phyloP scores from a whole-genome alignment of 2,888 invertebrate genomes.

The Oeneis ivallda region DNA sequence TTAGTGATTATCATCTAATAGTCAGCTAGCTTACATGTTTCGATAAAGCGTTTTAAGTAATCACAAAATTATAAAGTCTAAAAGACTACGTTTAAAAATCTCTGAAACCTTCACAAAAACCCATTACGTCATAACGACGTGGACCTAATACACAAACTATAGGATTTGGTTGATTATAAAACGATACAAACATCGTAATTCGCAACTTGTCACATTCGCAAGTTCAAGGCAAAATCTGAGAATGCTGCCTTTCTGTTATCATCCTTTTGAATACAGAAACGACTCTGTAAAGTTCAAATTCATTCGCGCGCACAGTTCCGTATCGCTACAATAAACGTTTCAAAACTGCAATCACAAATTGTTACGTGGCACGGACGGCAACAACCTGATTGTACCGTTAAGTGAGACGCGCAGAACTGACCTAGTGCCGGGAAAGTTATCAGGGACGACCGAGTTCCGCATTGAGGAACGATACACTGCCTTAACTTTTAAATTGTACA shows the following conservation, averaged over 20 bases:
- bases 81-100: not conserved
- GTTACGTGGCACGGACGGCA: conserved; percentile 73
- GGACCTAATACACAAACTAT: conserved; percentile 36
- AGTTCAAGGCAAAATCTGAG: conserved; percentile 59
- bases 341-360: conserved; percentile 76
- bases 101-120: conserved; percentile 36
- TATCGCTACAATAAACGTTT: conserved; percentile 62
- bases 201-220: conserved; percentile 45
- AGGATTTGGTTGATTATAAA: conserved; percentile 32
- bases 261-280: conserved; percentile 37
- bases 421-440: conserved; percentile 79
- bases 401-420: conserved; percentile 77
- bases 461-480: conserved; percentile 54
- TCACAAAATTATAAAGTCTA: not conserved
- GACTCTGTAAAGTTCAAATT: conserved; percentile 52
- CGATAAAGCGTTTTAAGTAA: not conserved
- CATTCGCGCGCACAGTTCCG: conserved; percentile 42
- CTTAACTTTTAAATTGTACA: conserved; percentile 45
- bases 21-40: not conserved
- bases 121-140: conserved; percentile 35
- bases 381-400: conserved; percentile 81
- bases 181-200: conserved; percentile 31
- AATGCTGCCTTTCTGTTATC: conserved; percentile 7
- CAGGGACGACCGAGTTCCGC: conserved; percentile 70
- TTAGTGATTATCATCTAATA: conserved; percentile 2